Conservation (phyloP, 2,888 invertebrate genomes). For the Synergus laeviventris region DNA sequence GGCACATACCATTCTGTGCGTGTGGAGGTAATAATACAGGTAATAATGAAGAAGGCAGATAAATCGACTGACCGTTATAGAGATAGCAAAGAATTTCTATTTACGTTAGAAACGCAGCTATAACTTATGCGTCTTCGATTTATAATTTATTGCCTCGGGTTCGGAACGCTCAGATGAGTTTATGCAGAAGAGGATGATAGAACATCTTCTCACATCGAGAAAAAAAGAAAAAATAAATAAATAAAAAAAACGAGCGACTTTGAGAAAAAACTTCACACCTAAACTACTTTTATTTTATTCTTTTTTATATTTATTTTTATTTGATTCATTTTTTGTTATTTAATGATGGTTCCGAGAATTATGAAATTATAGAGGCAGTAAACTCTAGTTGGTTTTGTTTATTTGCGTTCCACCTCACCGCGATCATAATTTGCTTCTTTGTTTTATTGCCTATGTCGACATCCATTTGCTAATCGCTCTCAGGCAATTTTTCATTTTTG, state of each 20-base stretch:
- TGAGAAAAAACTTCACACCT: constrained; percentile 3
- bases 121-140: constrained; percentile 61
- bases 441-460: no score
- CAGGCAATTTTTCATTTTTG: no score
- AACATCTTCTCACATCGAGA: constrained; percentile 41
- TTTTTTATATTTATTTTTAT: background rate
- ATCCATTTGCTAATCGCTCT: no score
- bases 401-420: no score
- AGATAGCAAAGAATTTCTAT: constrained; percentile 58
- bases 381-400: no score
- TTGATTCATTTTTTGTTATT: no score
- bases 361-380: no score
- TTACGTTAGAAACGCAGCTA: constrained; percentile 55
- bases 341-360: no score
- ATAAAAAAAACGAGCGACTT: constrained; percentile 2
- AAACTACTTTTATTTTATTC: background rate
- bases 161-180: constrained; percentile 42
- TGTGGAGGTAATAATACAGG: constrained; percentile 33
- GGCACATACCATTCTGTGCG: constrained; percentile 5
- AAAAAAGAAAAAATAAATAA: constrained; percentile 19
- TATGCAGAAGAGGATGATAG: constrained; percentile 21
- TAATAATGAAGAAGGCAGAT: constrained; percentile 43
- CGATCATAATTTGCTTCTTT: no score
- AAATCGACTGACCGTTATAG: constrained; percentile 54
- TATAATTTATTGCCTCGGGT: constrained; percentile 57